phyloP scores from a whole-genome alignment of 1,140 invertebrate genomes.

The Cydia fagiglandana region DNA sequence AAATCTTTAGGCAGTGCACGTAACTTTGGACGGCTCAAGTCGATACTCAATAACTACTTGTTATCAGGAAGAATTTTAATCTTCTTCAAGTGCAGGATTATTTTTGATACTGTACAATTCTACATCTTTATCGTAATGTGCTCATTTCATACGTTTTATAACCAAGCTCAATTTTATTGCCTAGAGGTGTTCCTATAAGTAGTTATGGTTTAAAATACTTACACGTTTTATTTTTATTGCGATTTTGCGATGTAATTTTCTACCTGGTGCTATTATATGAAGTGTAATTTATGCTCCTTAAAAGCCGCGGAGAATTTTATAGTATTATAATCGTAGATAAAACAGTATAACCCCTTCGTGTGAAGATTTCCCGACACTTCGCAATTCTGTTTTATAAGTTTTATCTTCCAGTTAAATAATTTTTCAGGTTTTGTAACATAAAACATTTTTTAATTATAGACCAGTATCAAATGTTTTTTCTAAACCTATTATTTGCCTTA shows the following conservation, averaged over 20 bases:
- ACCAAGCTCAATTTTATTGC: conserved; percentile 6
- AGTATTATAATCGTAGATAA: neutral
- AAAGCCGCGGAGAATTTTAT: conserved; percentile 1
- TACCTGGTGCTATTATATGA: conserved; percentile 3
- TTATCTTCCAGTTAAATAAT: too few species aligned
- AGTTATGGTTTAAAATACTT: conserved; percentile 1
- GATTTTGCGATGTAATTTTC: conserved; percentile 12
- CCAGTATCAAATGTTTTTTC: too few species aligned
- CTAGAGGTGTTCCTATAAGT: neutral
- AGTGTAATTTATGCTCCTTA: conserved; percentile 3
- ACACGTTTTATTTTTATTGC: conserved; percentile 10
- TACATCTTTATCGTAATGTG: conserved; percentile 9
- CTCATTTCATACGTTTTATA: conserved; percentile 9
- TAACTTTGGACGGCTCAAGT: conserved; percentile 2
- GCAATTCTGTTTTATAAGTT: neutral
- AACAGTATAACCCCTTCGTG: neutral
- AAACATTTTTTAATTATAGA: too few species aligned
- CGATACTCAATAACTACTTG: neutral
- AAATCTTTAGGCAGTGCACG: conserved; percentile 24
- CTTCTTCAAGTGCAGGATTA: neutral
- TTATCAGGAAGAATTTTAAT: conserved; percentile 17
- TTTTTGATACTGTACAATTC: neutral
- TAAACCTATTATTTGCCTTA: too few species aligned
- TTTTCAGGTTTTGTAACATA: too few species aligned
- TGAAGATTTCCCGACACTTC: neutral